phyloP scores from a whole-genome alignment of 1,140 invertebrate genomes.

The Lordiphosa clarofinis region DNA sequence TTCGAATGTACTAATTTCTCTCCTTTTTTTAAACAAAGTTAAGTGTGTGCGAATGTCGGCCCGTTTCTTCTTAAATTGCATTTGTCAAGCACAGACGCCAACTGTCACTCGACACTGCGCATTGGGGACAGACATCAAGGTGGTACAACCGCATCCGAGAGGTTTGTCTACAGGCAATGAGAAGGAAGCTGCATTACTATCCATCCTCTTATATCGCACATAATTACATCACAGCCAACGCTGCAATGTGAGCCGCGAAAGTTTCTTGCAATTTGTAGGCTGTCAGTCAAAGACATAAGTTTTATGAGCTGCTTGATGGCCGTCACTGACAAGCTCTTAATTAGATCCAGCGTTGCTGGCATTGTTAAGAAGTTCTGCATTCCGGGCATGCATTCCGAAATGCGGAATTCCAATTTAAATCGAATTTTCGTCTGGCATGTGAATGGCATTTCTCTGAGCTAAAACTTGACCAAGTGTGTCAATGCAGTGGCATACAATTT shows the following conservation, averaged over 20 bases:
- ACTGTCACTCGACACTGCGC: conserved; percentile 34
- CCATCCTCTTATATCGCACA: conserved; percentile 42
- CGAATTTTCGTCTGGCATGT: conserved; percentile 66
- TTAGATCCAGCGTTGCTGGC: conserved; percentile 47
- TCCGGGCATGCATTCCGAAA: conserved; percentile 17
- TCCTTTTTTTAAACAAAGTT: too few species aligned
- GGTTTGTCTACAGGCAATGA: conserved; percentile 7
- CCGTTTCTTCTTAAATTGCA: conserved; percentile 42
- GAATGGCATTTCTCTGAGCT: conserved; percentile 55
- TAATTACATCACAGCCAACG: conserved; percentile 60
- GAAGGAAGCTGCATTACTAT: conserved; percentile 15
- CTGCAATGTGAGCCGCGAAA: conserved; percentile 34
- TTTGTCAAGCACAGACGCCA: conserved; percentile 55
- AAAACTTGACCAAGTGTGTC: conserved; percentile 60
- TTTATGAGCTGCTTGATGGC: conserved; percentile 52
- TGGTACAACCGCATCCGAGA: conserved; percentile 27
- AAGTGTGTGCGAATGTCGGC: neutral
- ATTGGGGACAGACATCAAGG: conserved; percentile 7
- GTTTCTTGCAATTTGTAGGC: conserved; percentile 50
- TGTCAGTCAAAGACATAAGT: conserved; percentile 55
- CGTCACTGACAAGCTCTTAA: conserved; percentile 50
- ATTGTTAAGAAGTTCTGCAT: conserved; percentile 19
- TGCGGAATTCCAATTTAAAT: conserved; percentile 72
- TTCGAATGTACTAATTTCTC: too few species aligned
- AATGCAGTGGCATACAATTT: conserved; percentile 74